Conservation (phyloP, 2,113 vertebrate species). For the Acanthisitta chloris region DNA sequence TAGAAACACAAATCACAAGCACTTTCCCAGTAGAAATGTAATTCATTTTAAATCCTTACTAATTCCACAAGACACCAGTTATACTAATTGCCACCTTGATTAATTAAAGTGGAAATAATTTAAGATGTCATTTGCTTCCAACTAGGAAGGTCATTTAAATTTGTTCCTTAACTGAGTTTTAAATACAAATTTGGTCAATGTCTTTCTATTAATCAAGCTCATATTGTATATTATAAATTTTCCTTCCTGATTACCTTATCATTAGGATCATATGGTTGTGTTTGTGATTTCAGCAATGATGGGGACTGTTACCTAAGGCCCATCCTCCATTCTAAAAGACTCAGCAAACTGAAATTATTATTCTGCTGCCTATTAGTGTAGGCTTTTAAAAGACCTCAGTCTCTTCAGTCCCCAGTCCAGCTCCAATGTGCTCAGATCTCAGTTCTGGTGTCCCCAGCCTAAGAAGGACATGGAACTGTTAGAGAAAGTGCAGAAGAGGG, state of each 20-base stretch:
- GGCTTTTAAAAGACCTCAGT: background rate
- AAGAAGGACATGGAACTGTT: too few relatives aligned
- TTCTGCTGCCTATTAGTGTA: background rate
- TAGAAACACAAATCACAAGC: background rate
- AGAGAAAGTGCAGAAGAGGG: too few relatives aligned
- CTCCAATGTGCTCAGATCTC: background rate
- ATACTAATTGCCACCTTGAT: background rate
- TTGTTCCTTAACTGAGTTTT: background rate
- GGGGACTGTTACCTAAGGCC: background rate
- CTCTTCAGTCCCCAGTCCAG: background rate
- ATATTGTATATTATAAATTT: background rate
- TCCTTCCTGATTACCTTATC: background rate
- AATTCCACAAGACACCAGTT: background rate
- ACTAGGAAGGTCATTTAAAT: conserved; percentile 2
- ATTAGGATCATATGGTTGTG: background rate
- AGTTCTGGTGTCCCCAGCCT: too few relatives aligned
- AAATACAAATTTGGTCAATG: background rate
- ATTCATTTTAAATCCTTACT: background rate
- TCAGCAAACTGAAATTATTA: background rate
- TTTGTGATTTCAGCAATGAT: background rate
- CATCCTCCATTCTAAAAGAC: background rate
- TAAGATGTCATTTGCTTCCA: background rate
- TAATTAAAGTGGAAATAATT: conserved; percentile 20
- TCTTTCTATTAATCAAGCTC: background rate
- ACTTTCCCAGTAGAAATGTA: background rate